Conservation (phyloP, 2,888 invertebrate species). For the Coelopa pilipes region DNA sequence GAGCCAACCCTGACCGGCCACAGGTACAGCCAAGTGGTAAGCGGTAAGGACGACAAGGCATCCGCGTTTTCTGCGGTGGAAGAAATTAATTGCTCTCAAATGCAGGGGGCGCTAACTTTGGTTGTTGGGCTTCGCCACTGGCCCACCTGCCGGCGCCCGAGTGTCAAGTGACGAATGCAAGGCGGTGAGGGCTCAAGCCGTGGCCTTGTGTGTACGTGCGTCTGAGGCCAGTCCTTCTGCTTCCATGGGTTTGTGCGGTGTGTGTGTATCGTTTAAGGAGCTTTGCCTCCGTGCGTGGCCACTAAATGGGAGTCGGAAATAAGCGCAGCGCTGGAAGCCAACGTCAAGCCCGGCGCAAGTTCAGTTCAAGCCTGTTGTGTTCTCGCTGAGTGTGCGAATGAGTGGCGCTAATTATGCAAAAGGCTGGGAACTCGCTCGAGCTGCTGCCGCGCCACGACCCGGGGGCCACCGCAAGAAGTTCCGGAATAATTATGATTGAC, state of each 20-base stretch:
- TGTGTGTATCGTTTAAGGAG: conserved; percentile 13
- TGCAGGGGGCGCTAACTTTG: background rate
- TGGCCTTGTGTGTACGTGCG: background rate
- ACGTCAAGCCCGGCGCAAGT: too few relatives aligned
- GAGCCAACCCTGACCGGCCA: background rate
- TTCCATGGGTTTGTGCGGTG: background rate
- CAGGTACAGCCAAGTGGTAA: background rate
- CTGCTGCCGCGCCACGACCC: too few relatives aligned
- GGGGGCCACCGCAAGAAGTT: too few relatives aligned
- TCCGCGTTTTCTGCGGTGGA: background rate
- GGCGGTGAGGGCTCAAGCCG: background rate
- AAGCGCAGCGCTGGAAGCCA: conserved; percentile 47
- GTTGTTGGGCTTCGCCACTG: conserved; percentile 12
- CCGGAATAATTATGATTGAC: too few relatives aligned
- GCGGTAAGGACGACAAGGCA: background rate
- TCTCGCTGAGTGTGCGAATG: background rate
- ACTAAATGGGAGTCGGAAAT: conserved; percentile 61
- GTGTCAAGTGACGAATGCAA: conserved; percentile 40
- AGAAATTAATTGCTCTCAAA: background rate
- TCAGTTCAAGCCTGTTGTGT: too few relatives aligned
- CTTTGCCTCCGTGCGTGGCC: conserved; percentile 43
- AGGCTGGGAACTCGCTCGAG: background rate
- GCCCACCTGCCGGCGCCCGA: too few relatives aligned
- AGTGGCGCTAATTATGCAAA: conserved; percentile 53
- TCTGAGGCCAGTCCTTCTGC: too few relatives aligned